Evolutionary conservation across 1,140 invertebrate genomes (phyloP).

Genomic region (Phortica variegata): DNA sequence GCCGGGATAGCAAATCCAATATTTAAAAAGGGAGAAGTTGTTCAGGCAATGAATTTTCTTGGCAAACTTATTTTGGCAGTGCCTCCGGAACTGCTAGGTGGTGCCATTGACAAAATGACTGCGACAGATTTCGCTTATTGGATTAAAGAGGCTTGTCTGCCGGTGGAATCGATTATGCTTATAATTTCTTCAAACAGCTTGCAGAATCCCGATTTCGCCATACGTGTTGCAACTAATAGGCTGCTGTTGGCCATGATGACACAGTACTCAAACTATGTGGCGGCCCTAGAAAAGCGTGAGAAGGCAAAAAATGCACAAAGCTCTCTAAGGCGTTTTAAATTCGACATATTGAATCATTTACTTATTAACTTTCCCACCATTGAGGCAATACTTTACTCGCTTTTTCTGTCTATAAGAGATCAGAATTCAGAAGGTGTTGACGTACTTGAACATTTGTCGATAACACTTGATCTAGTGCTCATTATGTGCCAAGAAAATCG

Average conservation of each 20-base stretch:
- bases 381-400: conserved; percentile 36
- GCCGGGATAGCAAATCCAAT: conserved; percentile 22
- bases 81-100: conserved; percentile 43
- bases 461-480: conserved; percentile 42
- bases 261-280: conserved; percentile 48
- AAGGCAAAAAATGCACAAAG: conserved; percentile 40
- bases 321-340: conserved; percentile 44
- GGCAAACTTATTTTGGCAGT: conserved; percentile 35
- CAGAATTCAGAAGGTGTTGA: conserved; percentile 7
- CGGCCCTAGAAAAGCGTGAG: conserved; percentile 30
- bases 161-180: conserved; percentile 37
- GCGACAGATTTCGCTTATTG: conserved; percentile 44
- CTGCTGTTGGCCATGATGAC: conserved; percentile 46
- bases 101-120: conserved; percentile 42
- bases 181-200: conserved; percentile 25
- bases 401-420: conserved; percentile 31
- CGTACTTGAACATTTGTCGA: conserved; percentile 41
- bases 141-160: conserved; percentile 48
- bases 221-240: conserved; percentile 23
- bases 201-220: conserved; percentile 3
- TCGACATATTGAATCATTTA: conserved; percentile 52
- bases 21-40: conserved; percentile 13
- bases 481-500: conserved; percentile 48
- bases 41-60: conserved; percentile 22
- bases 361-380: conserved; percentile 45